These are phyloP conservation scores for Gryon sp. DNA, from an alignment of 1,140 invertebrate species.

Conservation along the genomic window DNA sequence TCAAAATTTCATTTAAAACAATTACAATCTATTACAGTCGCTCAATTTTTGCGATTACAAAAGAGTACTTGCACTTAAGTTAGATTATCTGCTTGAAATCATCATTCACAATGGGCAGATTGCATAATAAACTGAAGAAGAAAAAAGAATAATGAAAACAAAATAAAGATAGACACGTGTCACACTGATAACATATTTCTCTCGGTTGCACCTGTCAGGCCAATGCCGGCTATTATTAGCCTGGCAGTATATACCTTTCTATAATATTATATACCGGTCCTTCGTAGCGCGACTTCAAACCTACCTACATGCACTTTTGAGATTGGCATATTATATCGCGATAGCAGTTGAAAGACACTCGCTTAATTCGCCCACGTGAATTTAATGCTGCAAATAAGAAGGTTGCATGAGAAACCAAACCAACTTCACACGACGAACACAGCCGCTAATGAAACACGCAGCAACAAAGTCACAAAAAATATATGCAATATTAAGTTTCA, in stretches of 20 bases:
- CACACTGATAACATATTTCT: constrained; percentile 51
- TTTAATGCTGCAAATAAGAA: constrained; percentile 34
- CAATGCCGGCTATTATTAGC: constrained; percentile 68
- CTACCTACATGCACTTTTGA: constrained; percentile 62
- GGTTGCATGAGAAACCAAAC: constrained; percentile 42
- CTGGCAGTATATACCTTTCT: constrained; percentile 64
- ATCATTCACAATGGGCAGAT: constrained; percentile 8
- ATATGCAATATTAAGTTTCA: constrained; percentile 18
- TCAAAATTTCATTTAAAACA: too few species aligned
- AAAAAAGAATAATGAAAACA: constrained; percentile 23
- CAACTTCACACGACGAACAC: constrained; percentile 30
- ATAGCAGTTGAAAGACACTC: constrained; percentile 55
- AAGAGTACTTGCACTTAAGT: too few species aligned
- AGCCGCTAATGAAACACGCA: constrained; percentile 22
- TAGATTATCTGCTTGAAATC: too few species aligned
- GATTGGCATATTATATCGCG: constrained; percentile 57
- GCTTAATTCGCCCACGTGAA: constrained; percentile 64
- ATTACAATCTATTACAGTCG: too few species aligned
- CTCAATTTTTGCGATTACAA: too few species aligned
- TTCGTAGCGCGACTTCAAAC: constrained; percentile 49
- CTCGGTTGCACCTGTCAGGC: constrained; percentile 61
- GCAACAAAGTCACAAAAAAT: too few species aligned
- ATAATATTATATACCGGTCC: constrained; percentile 60
- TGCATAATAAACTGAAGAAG: constrained; percentile 28
- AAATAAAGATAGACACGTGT: constrained; percentile 53